Evolutionary conservation across 2,113 vertebrate genomes (phyloP).

Genomic region (Syrmaticus mikado): DNA sequence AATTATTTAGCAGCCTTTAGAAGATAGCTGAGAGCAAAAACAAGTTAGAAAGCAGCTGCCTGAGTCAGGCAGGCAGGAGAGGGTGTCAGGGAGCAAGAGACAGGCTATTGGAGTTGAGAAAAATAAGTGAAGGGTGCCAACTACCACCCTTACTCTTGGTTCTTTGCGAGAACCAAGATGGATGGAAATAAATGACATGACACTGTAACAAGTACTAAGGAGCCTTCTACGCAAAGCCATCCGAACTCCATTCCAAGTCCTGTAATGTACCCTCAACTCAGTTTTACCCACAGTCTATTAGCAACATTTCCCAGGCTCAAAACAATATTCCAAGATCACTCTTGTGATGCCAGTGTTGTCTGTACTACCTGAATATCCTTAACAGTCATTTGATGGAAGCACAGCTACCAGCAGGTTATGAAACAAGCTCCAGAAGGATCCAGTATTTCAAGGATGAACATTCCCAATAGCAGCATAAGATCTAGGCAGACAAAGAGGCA

Average conservation of each 20-base stretch:
- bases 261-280: not conserved
- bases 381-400: not conserved
- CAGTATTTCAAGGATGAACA: not conserved
- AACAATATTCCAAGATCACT: not conserved
- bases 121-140: not conserved
- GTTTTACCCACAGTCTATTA: not conserved
- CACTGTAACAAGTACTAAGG: not conserved
- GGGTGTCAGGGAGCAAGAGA: not conserved
- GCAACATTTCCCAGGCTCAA: not conserved
- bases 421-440: not conserved
- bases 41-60: not conserved
- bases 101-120: accelerated
- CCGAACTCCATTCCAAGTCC: not conserved
- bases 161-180: not conserved
- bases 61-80: not conserved
- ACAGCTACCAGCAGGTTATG: not conserved
- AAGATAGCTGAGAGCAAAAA: not conserved
- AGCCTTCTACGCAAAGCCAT: not conserved
- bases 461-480: not conserved
- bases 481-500: not conserved
- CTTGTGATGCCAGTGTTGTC: not conserved
- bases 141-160: not conserved
- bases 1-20: not conserved
- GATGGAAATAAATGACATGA: not conserved
- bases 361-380: not conserved